Percentiles rank a stretch among this genome's conserved stretches.
phyloP scores from a whole-genome alignment of 2,113 vertebrate species.

The Seriola dumerili region DNA sequence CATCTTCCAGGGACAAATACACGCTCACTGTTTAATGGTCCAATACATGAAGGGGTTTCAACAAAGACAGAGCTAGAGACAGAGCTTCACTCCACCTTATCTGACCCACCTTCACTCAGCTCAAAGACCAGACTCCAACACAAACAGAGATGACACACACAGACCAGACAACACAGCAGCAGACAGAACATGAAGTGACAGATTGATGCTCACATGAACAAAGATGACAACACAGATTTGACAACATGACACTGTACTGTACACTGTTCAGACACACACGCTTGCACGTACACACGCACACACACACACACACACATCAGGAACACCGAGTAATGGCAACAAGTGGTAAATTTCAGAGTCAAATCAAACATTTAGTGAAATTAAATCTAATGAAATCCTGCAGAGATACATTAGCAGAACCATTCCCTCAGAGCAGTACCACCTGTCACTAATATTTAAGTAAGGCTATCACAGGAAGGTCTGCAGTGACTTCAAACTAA shows the following conservation, averaged over 20 bases:
- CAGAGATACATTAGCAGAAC: neutral
- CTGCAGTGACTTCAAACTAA: neutral
- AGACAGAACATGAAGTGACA: conserved; percentile 1
- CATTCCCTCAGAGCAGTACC: neutral
- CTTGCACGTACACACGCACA: neutral
- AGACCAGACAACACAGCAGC: neutral
- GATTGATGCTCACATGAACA: neutral
- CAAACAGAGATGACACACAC: neutral
- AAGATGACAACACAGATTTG: conserved; percentile 9
- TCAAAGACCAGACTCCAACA: neutral
- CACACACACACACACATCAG: neutral
- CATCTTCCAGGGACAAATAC: neutral
- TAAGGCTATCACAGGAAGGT: neutral
- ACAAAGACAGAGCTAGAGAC: neutral
- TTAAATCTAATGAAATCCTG: neutral
- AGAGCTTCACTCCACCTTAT: neutral
- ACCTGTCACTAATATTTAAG: neutral
- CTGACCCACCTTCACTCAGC: conserved; percentile 1
- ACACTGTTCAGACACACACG: neutral
- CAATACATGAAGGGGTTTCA: neutral
- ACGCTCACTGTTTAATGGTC: neutral
- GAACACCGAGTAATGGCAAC: neutral
- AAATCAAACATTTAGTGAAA: conserved; percentile 23
- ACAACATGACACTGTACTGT: neutral
- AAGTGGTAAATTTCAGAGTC: neutral